Evolutionary conservation across 2,797 vertebrate species (phyloP).

Genomic region (Vireo griseus): DNA sequence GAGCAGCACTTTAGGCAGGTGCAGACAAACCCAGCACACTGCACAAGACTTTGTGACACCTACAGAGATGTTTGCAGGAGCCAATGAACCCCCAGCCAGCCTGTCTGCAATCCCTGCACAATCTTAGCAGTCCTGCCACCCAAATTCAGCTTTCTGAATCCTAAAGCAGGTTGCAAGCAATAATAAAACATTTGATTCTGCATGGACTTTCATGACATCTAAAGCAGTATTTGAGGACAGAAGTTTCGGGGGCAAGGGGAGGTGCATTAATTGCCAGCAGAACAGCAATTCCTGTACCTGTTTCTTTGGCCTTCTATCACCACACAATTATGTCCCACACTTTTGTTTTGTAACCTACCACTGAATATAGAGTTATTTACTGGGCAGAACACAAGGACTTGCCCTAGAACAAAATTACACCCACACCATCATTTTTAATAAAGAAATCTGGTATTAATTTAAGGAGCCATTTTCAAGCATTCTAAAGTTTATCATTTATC

Average conservation of each 20-base stretch:
- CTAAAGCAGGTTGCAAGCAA: not conserved
- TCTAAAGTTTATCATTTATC: not conserved
- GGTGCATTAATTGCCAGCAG: not conserved
- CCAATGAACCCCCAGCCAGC: accelerated
- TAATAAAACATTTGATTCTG: not conserved
- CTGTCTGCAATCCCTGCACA: not conserved
- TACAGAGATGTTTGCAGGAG: not conserved
- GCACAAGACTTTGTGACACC: not conserved
- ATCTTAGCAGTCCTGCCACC: not conserved
- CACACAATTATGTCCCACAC: not conserved
- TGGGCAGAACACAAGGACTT: not conserved
- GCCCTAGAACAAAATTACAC: not conserved
- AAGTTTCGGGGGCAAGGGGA: accelerated
- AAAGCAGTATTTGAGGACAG: not conserved
- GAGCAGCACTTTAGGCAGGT: not conserved
- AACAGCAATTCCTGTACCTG: not conserved
- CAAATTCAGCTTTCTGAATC: not conserved
- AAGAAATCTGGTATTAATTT: not conserved
- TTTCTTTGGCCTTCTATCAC: not conserved
- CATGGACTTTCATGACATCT: not conserved
- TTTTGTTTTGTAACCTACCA: not conserved
- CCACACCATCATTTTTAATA: not conserved
- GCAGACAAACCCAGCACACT: not conserved
- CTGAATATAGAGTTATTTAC: not conserved
- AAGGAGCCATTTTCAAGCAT: not conserved